Evolutionary conservation across 2,113 vertebrate species (phyloP).

Genomic region (Corythoichthys intestinalis): DNA sequence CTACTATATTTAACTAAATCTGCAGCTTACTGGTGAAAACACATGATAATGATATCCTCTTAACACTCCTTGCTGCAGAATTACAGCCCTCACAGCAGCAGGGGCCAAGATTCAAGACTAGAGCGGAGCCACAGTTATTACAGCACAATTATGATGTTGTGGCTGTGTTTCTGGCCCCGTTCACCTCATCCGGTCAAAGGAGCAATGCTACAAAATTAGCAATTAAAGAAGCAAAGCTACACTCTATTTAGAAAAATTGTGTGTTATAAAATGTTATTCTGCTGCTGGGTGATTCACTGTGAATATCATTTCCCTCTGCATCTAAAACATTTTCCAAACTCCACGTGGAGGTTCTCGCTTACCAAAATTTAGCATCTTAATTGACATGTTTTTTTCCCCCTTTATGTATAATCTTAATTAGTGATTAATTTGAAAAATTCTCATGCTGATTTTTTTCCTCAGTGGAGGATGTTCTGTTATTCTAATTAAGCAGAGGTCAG

Average conservation of each 20-base stretch:
- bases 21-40: slow-evolving; percentile 72
- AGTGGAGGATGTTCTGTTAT: slow-evolving; percentile 69
- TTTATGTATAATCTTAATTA: slow-evolving; percentile 69
- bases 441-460: slow-evolving; percentile 58
- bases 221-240: slow-evolving; percentile 54
- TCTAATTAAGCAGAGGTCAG: slow-evolving; percentile 78
- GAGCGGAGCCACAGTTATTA: slow-evolving; percentile 61
- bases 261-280: slow-evolving; percentile 39
- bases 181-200: slow-evolving; percentile 63
- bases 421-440: slow-evolving; percentile 70
- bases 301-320: slow-evolving; percentile 33
- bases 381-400: slow-evolving; percentile 59
- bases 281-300: slow-evolving; percentile 32
- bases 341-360: slow-evolving; percentile 28
- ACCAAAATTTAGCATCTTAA: slow-evolving; percentile 38
- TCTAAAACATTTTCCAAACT: slow-evolving; percentile 7
- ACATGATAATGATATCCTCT: slow-evolving; percentile 79
- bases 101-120: slow-evolving; percentile 65
- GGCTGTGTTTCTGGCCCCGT: slow-evolving; percentile 51
- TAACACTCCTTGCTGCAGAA: slow-evolving; percentile 68
- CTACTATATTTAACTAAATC: slow-evolving; percentile 79
- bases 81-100: slow-evolving; percentile 63
- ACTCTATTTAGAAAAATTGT: slow-evolving; percentile 24
- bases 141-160: slow-evolving; percentile 64
- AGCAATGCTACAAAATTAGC: slow-evolving; percentile 61